These are phyloP conservation scores for Reticulitermes speratus DNA, from an alignment of 1,140 invertebrate genomes.

Conservation along the genomic window DNA sequence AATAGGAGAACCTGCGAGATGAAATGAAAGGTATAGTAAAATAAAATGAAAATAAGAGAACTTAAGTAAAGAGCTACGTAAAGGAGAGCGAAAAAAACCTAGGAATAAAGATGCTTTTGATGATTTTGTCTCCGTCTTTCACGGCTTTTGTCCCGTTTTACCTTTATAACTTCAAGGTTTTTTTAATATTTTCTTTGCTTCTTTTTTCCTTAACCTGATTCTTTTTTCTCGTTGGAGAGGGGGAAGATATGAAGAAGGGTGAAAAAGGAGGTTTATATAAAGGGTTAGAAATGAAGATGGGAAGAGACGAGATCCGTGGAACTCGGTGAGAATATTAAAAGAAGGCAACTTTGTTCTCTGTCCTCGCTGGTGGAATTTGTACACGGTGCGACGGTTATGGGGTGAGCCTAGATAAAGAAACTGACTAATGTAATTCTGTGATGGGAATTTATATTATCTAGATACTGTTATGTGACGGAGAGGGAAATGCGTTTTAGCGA, in stretches of 20 bases:
- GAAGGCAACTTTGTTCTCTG: background rate
- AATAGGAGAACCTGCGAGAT: background rate
- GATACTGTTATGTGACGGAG: background rate
- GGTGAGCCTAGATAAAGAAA: background rate
- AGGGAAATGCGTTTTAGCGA: too few relatives aligned
- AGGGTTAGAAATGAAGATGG: background rate
- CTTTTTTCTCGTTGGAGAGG: background rate
- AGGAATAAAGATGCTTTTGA: background rate
- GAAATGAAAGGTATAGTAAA: background rate
- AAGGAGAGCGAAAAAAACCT: background rate
- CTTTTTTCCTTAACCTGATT: background rate
- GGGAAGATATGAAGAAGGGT: background rate
- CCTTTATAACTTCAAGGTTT: background rate
- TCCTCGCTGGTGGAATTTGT: background rate
- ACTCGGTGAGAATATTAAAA: background rate
- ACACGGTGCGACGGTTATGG: background rate
- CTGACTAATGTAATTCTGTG: background rate
- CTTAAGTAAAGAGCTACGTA: background rate
- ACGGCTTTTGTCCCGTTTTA: background rate
- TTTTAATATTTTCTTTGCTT: constrained; percentile 8
- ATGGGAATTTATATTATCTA: background rate
- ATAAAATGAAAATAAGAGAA: background rate
- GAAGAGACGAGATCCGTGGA: background rate
- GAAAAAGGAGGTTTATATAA: background rate
- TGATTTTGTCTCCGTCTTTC: background rate